Conservation (phyloP, 2,888 invertebrate species). For the Cenopis cana region DNA sequence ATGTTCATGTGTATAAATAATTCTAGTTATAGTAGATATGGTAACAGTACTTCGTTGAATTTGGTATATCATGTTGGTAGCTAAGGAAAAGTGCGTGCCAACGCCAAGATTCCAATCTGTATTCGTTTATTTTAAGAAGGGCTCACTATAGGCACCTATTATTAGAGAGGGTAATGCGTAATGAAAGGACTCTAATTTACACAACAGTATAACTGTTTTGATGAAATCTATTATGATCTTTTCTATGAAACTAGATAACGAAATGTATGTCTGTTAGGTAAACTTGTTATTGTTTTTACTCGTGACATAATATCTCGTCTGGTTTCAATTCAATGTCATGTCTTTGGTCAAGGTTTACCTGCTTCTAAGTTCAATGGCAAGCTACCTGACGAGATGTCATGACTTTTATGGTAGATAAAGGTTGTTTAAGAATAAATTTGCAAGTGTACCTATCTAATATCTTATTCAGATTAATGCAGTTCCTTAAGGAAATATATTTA, state of each 20-base stretch:
- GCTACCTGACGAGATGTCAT: neutral
- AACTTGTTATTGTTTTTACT: constrained; percentile 4
- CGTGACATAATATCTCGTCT: constrained; percentile 28
- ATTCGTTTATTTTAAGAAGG: neutral
- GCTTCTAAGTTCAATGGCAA: constrained; percentile 17
- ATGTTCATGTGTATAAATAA: neutral
- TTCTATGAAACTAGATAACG: too few relatives aligned
- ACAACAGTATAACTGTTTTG: too few relatives aligned
- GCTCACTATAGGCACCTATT: too few relatives aligned
- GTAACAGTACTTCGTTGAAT: neutral
- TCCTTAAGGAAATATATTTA: too few relatives aligned
- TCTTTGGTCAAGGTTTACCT: constrained; percentile 17
- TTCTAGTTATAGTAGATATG: neutral
- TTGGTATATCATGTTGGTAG: neutral
- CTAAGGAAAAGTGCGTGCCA: constrained; percentile 8
- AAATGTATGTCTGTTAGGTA: neutral
- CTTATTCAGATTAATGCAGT: too few relatives aligned
- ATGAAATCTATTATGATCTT: too few relatives aligned
- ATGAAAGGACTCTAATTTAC: neutral
- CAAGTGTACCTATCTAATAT: neutral
- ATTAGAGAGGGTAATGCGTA: too few relatives aligned
- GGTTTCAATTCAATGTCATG: constrained; percentile 4
- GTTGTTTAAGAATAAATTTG: neutral
- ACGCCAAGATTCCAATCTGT: constrained; percentile 14
- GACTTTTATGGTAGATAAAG: constrained; percentile 9